These are phyloP conservation scores for Rugalucina vietnamica DNA, from an alignment of 2,888 invertebrate species.

Conservation along the genomic window DNA sequence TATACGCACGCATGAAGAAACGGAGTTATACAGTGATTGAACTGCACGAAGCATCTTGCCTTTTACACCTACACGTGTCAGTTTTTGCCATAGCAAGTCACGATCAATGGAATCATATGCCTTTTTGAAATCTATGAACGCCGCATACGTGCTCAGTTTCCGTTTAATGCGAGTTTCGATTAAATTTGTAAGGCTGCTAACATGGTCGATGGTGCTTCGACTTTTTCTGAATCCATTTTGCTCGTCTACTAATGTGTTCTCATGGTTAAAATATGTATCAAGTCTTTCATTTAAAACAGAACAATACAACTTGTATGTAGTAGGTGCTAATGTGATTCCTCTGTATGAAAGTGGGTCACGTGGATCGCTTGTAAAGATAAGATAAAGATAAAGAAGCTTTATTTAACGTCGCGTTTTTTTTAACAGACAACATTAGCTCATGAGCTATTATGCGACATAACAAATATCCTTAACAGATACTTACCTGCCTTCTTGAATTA, in stretches of 20 bases:
- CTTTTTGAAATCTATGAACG: background rate
- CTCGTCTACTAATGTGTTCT: conserved; percentile 7
- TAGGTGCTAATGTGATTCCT: conserved; percentile 11
- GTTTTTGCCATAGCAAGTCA: background rate
- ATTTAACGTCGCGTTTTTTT: too few species aligned
- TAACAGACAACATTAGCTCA: too few species aligned
- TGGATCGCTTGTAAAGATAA: background rate
- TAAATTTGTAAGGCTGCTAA: conserved; percentile 1
- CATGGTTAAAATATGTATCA: background rate
- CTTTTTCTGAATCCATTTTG: conserved; percentile 33
- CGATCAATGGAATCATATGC: background rate
- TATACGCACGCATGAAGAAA: background rate
- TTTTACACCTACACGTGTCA: background rate
- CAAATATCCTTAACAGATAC: too few species aligned
- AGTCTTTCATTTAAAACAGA: conserved; percentile 16
- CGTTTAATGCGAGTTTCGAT: background rate
- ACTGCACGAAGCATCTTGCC: background rate
- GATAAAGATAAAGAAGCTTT: too few species aligned
- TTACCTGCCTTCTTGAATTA: too few species aligned
- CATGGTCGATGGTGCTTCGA: conserved; percentile 10
- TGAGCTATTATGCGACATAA: too few species aligned
- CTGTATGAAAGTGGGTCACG: background rate
- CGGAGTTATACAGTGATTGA: conserved; percentile 2
- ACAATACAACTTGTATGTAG: conserved; percentile 19
- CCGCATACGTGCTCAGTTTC: background rate